These are phyloP conservation scores for Brachypalpus laphriformis DNA, from an alignment of 2,888 invertebrate genomes.

Conservation along the genomic window DNA sequence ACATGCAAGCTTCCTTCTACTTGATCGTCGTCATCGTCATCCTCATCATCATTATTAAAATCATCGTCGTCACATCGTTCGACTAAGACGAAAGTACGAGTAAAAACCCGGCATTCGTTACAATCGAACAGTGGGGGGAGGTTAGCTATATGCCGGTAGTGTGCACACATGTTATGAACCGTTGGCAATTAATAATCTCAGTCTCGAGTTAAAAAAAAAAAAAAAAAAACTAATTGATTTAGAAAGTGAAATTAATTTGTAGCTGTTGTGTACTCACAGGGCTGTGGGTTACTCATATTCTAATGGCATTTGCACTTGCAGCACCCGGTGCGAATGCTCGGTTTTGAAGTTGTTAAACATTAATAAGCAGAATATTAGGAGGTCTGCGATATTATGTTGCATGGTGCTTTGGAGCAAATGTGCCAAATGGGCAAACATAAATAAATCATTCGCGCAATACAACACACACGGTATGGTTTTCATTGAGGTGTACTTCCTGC, in stretches of 20 bases:
- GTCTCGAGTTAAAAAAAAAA: constrained; percentile 41
- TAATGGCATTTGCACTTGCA: constrained; percentile 25
- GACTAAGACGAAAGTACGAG: constrained; percentile 60
- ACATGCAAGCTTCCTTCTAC: constrained; percentile 60
- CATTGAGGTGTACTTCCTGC: constrained; percentile 68
- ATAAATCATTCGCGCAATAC: constrained; percentile 50
- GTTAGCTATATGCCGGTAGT: constrained; percentile 26
- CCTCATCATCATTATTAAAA: constrained; percentile 4
- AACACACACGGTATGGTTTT: constrained; percentile 41
- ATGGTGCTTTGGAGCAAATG: not conserved
- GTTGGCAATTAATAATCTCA: constrained; percentile 60
- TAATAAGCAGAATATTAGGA: constrained; percentile 34
- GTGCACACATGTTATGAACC: constrained; percentile 31
- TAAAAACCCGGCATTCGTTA: constrained; percentile 63
- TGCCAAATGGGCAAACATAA: constrained; percentile 36
- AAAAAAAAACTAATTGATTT: constrained; percentile 61
- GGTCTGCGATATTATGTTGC: not conserved
- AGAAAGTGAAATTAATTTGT: constrained; percentile 71
- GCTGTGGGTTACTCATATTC: constrained; percentile 17
- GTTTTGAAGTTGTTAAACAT: constrained; percentile 31
- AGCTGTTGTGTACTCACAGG: not conserved
- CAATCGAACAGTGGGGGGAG: constrained; percentile 39
- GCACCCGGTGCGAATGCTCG: constrained; percentile 7
- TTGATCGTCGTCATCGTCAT: constrained; percentile 4
- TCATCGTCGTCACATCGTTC: constrained; percentile 41